These are phyloP conservation scores for Malurus leucopterus DNA, from an alignment of 2,797 vertebrate species.

Conservation along the genomic window DNA sequence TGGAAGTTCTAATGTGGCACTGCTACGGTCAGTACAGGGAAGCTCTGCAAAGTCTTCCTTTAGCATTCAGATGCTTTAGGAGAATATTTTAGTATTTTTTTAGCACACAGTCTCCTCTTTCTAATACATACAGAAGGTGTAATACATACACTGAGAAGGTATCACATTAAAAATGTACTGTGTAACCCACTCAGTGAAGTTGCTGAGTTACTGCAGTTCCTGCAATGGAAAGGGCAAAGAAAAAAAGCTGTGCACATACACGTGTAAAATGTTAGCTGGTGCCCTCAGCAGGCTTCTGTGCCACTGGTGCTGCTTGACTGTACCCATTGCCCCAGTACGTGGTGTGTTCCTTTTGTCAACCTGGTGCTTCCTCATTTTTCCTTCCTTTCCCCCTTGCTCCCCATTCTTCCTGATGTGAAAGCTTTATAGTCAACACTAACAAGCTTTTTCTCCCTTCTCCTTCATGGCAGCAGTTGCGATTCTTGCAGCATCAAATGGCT, in stretches of 20 bases:
- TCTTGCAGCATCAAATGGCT: slow-evolving; percentile 97
- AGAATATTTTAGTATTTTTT: not conserved
- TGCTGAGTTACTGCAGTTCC: slow-evolving; percentile 85
- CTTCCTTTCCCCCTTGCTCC: not conserved
- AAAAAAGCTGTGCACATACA: not conserved
- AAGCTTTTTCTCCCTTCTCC: slow-evolving; percentile 34
- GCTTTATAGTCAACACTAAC: slow-evolving; percentile 6
- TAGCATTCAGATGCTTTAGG: not conserved
- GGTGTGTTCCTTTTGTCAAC: slow-evolving; percentile 20
- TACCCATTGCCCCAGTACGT: slow-evolving; percentile 51
- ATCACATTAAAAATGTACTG: not conserved
- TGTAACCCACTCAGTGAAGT: slow-evolving; percentile 69
- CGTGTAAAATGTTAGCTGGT: not conserved
- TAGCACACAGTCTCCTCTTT: slow-evolving; percentile 8
- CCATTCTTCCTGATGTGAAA: not conserved
- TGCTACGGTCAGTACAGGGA: not conserved
- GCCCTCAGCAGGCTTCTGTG: slow-evolving; percentile 71
- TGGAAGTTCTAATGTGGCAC: not conserved
- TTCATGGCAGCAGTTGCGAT: slow-evolving; percentile 85
- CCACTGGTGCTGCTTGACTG: slow-evolving; percentile 87
- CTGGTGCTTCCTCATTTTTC: slow-evolving; percentile 34
- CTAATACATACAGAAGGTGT: not conserved
- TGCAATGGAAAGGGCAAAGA: slow-evolving; percentile 56
- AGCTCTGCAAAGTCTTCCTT: slow-evolving; percentile 23
- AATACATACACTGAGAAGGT: not conserved